Evolutionary conservation across 1,140 invertebrate genomes (phyloP).

Genomic region (Paramacrobiotus metropolitanus): DNA sequence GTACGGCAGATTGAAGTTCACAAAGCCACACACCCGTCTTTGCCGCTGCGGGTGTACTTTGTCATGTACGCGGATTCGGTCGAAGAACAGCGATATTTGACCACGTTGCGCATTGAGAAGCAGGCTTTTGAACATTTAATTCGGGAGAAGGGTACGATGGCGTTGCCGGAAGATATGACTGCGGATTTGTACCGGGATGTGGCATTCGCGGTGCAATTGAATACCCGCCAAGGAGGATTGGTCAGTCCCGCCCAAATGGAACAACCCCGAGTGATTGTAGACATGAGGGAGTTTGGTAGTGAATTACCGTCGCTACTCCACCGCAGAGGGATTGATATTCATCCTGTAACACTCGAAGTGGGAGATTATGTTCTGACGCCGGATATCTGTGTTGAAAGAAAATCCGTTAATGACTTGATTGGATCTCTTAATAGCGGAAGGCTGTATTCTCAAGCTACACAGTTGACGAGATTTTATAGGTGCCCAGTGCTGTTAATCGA

Average conservation of each 20-base stretch:
- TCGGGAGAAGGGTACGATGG: constrained; percentile 40
- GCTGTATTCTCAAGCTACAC: constrained; percentile 73
- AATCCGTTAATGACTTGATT: constrained; percentile 89
- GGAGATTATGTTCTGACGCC: constrained; percentile 94
- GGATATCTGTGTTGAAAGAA: constrained; percentile 84
- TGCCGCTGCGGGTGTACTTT: constrained; percentile 52
- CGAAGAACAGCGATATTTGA: constrained; percentile 85
- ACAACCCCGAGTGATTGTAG: constrained; percentile 53
- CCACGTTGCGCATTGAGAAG: constrained; percentile 65
- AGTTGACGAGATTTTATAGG: constrained; percentile 64
- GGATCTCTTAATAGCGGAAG: constrained; percentile 81
- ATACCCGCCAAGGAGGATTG: constrained; percentile 38
- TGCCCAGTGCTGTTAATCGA: constrained; percentile 83
- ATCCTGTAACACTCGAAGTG: constrained; percentile 67
- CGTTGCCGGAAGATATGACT: constrained; percentile 31
- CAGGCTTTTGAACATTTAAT: constrained; percentile 78
- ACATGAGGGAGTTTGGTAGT: constrained; percentile 92
- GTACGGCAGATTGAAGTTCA: constrained; percentile 64
- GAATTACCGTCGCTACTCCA: constrained; percentile 84
- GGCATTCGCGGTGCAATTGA: constrained; percentile 12
- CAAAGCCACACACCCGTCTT: constrained; percentile 33
- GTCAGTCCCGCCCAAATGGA: constrained; percentile 13
- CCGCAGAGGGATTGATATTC: constrained; percentile 68
- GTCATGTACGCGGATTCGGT: constrained; percentile 65
- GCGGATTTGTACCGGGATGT: background rate